phyloP scores from a whole-genome alignment of 1,140 invertebrate species.

The Protaetia brevitarsis region DNA sequence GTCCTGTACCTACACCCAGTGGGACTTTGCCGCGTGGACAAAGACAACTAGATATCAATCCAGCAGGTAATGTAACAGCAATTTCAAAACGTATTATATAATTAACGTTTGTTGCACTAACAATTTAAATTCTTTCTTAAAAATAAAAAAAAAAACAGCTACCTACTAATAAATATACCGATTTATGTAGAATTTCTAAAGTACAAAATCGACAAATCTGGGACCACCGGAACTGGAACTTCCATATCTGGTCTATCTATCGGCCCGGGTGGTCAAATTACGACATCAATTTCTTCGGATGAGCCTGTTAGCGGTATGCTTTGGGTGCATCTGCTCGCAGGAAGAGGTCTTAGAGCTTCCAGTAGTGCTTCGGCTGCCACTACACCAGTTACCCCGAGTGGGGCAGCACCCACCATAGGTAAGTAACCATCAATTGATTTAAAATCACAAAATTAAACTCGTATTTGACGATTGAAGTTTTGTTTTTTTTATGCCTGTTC shows the following conservation, averaged over 20 bases:
- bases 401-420: conserved; percentile 43
- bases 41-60: conserved; percentile 82
- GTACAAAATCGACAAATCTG: conserved; percentile 84
- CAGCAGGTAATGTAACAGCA: conserved; percentile 64
- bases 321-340: conserved; percentile 86
- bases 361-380: conserved; percentile 63
- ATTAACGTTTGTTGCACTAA: not conserved
- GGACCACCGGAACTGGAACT: conserved; percentile 48
- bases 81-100: conserved; percentile 22
- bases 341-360: conserved; percentile 79
- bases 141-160: too few relatives aligned
- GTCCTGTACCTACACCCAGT: conserved; percentile 68
- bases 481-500: too few relatives aligned
- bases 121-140: not conserved
- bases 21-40: conserved; percentile 69
- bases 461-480: too few relatives aligned
- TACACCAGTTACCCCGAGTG: conserved; percentile 63
- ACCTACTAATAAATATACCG: too few relatives aligned
- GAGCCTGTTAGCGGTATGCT: conserved; percentile 83
- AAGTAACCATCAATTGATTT: too few relatives aligned
- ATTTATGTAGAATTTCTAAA: conserved; percentile 76
- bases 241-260: conserved; percentile 46
- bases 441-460: too few relatives aligned
- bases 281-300: conserved; percentile 48
- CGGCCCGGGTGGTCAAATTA: conserved; percentile 51